Evolutionary conservation across 2,888 invertebrate genomes (phyloP).

Genomic region (Poecilobothrus nobilitatus): DNA sequence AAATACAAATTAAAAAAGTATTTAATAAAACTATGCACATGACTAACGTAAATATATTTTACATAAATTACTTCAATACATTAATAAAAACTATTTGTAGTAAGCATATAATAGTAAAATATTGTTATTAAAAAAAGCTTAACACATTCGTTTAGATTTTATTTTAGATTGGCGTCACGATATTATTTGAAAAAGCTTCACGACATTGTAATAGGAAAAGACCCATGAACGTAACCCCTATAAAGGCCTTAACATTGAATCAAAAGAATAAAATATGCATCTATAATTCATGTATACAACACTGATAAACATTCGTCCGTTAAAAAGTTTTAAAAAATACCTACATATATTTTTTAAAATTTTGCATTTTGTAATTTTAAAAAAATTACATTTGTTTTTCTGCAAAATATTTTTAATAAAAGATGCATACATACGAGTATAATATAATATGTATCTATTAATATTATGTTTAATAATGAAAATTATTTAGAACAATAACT

Average conservation of each 20-base stretch:
- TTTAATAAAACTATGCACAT: neutral
- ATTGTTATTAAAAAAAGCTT: neutral
- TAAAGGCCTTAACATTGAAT: conserved; percentile 35
- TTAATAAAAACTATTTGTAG: neutral
- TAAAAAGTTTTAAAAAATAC: too few species aligned
- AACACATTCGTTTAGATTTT: neutral
- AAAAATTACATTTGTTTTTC: too few species aligned
- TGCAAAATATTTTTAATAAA: too few species aligned
- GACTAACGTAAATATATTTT: neutral
- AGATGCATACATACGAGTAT: too few species aligned
- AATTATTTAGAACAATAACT: too few species aligned
- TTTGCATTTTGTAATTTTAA: too few species aligned
- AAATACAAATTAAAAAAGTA: too few species aligned
- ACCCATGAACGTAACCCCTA: conserved; percentile 41
- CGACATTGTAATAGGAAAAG: neutral
- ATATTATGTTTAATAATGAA: too few species aligned
- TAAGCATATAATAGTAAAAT: neutral
- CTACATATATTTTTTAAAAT: too few species aligned
- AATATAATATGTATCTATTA: too few species aligned
- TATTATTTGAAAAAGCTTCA: conserved; percentile 17
- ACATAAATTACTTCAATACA: neutral
- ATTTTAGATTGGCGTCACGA: neutral
- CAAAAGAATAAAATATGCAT: neutral
- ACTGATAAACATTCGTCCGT: too few species aligned
- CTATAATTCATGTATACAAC: too few species aligned